Base-by-base conservation (phyloP, 2,113 vertebrate species). In the Mobula birostris region DNA sequence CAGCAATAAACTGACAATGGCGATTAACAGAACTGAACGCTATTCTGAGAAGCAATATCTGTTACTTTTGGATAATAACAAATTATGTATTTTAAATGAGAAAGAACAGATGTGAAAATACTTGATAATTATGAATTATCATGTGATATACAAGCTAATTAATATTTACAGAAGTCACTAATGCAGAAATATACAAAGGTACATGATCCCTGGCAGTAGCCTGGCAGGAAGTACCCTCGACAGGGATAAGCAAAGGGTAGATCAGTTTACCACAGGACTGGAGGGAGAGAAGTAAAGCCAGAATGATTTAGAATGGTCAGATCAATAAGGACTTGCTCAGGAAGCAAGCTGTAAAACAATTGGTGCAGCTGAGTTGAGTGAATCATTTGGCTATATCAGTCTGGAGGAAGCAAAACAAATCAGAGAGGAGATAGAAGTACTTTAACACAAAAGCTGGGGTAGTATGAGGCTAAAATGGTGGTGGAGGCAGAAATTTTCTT, bases 1-100 rank as follows among this genome's bases (percentile, higher is more conserved):
- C 88, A 70, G 88, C 88, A 72, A 40, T 92, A 68, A 91, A 91
- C n/a, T 36, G 83, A 68, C 87, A 68, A 14, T 68, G n/a, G 32
- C 19, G 11, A 92, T 92, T 72, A 92, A 24, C 63, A 19, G 70
- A 87, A 87, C 56, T 61, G 83, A n/a, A 15, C 58, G 66, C 1
- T 11, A 24, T 88, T 66, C 4, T 66, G 1, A 88, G 58, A 88
- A 5, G 11, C 85, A n/a, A 66, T 63, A 24, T 6, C 58, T 61
- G 24, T 11, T 12, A 32, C 14, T 15, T 12, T 17, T 63, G 63
- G 11, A 63, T n/a, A 15, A 29, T 7, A 29, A 66, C 29, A 32
- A 66, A 12, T 36, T n/a, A 15, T 6, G 8, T 29, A n/a, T 29
- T 88, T 66, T 66, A 88, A 88, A 66, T n/a, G 27, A 88, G n/a